A percentile compares a stretch with the other conserved stretches of the same genome.
Evolutionary conservation across 2,113 vertebrate species (phyloP).

Genomic region (Seriola dumerili): DNA sequence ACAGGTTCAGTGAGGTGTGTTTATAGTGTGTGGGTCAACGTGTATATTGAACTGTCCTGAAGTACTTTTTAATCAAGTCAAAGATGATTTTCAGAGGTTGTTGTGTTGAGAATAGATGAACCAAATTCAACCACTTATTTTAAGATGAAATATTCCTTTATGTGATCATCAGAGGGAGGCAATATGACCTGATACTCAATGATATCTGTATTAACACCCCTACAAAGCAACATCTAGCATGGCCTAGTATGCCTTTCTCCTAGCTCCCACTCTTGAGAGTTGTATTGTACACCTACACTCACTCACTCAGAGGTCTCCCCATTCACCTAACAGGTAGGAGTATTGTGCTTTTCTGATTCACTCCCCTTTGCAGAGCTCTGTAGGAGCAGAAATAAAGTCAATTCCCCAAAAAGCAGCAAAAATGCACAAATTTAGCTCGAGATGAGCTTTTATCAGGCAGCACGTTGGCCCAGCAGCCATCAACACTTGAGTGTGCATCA

Average conservation of each 20-base stretch:
- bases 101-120: not conserved
- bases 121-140: constrained; percentile 10
- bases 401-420: constrained; percentile 20
- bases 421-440: not conserved
- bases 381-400: constrained; percentile 16
- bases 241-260: not conserved
- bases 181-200: not conserved
- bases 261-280: constrained; percentile 11
- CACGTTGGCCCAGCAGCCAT: constrained; percentile 16
- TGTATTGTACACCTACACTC: not conserved
- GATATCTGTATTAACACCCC: not conserved
- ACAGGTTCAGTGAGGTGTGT: not conserved
- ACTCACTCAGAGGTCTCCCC: constrained; percentile 24
- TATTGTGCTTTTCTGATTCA: constrained; percentile 30
- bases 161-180: not conserved
- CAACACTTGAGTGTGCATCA: not conserved
- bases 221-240: constrained; percentile 18
- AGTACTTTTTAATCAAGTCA: not conserved
- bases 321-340: constrained; percentile 26
- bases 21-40: not conserved
- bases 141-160: constrained; percentile 15
- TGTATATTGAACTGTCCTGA: not conserved
- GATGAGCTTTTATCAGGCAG: constrained; percentile 18
- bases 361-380: not conserved
- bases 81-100: not conserved